phyloP scores from a whole-genome alignment of 1,140 invertebrate genomes.

The Microplitis demolitor region DNA sequence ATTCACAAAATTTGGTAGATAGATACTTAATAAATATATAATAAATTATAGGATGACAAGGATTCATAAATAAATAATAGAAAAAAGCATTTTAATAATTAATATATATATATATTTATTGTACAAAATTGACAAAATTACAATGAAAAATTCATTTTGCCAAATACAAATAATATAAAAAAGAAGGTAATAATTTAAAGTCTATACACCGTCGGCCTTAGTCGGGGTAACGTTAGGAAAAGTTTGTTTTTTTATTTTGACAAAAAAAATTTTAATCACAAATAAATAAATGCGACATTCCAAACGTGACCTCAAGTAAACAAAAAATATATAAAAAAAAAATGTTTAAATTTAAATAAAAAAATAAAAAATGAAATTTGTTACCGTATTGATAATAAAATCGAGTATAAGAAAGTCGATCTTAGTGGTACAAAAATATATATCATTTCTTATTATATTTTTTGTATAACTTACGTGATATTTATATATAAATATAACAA shows the following conservation, averaged over 20 bases:
- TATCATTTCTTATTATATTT: neutral
- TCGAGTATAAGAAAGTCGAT: neutral
- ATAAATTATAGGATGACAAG: neutral
- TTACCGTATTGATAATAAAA: neutral
- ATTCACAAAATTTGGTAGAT: too few species aligned
- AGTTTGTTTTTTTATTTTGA: conserved; percentile 17
- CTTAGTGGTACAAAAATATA: conserved; percentile 5
- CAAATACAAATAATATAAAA: conserved; percentile 8
- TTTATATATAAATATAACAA: too few species aligned
- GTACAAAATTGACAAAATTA: conserved; percentile 25
- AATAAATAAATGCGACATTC: conserved; percentile 25
- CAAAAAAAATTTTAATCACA: conserved; percentile 5
- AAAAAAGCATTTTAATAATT: neutral
- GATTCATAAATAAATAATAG: neutral
- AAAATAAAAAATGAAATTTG: neutral
- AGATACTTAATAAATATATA: too few species aligned
- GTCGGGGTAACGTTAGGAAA: conserved; percentile 32
- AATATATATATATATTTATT: conserved; percentile 20
- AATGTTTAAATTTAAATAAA: neutral
- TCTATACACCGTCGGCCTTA: conserved; percentile 31
- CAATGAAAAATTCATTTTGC: neutral
- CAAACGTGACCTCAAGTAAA: conserved; percentile 30
- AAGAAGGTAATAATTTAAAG: conserved; percentile 30
- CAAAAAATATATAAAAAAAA: neutral
- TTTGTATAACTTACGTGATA: neutral